Evolutionary conservation across 2,888 invertebrate species (phyloP), one percentile per base, ranked within the genome.

Genomic region (Heteromurus nitidus): DNA sequence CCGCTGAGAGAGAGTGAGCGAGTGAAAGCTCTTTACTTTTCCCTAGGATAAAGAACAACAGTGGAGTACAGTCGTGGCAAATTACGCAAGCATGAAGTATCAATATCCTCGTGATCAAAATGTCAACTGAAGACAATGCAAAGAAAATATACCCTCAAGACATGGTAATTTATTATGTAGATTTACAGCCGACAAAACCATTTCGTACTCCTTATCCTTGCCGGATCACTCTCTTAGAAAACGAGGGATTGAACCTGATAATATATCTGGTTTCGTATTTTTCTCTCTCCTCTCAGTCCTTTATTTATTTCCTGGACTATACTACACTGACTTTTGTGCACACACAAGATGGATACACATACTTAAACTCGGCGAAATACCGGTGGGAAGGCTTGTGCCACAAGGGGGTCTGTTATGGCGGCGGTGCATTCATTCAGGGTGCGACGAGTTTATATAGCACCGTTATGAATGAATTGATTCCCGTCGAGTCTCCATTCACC

Each of bases 181-280:
- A 64, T 64, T 64, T 64, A 64, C 64, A 64, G 42, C 64, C 64
- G 64, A 64, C 64, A 64, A 64, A 64, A 16, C 64, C 64, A 42
- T 64, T 36, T 24, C 24, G 11, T 36, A n/a, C 47, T 11, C n/a
- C 47, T 60, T 60, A 7, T 11, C n/a, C 47, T 60, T 60, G 16
- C 64, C 22, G 20, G 22, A 64, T 64, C 42, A 64, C 64, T 11
- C 50, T 50, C n/a, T n/a, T n/a, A n/a, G n/a, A n/a, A n/a, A n/a
- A 47, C 3, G 13, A 47, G n/a, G n/a, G 47, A 47, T 47, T 47
- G 47, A 47, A 16, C 47, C 3, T 13, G 47, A 47, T 47, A n/a
- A n/a, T n/a, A n/a, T n/a, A n/a, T n/a, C n/a, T n/a, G n/a, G n/a
- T n/a, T n/a, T n/a, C n/a, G n/a, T n/a, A n/a, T n/a, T n/a, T n/a